Evolutionary conservation across 2,888 invertebrate species (phyloP), one percentile per base, ranked within the genome.

Genomic region (Euphydryas editha): DNA sequence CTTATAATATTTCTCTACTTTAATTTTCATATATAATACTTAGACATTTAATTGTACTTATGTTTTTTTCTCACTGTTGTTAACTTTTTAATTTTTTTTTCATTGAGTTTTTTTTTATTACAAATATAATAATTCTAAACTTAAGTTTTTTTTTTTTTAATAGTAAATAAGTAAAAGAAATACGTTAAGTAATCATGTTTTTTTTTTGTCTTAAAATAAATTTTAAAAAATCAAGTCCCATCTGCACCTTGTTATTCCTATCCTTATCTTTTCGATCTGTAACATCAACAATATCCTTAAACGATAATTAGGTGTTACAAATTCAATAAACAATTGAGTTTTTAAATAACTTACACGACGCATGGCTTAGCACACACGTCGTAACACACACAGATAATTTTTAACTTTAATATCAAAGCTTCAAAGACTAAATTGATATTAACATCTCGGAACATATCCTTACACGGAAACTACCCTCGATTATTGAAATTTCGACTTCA

Each of bases 301-400:
- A 49, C 21, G 57, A 57, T 63, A 63, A 63, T 47, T 49, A 55
- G 49, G 18, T 63, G 57, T 57, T 63, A 57, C 59, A 24, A 51
- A 13, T 15, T n/a, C 20, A 17, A 59, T 58, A 63, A 49, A 63
- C 58, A 63, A 63, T 58, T 59, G 47, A 63, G n/a, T 42, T 54
- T 63, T 63, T 49, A 63, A 63, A 42, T 49, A 49, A 17, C 55
- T 46, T 37, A n/a, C 36, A 17, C 30, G 17, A 30, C 30, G 8
- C 30, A 13, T 36, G 30, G 30, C 30, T 30, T 11, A n/a, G 30
- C 51, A 51, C 51, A 51, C 54, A 54, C 54, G 54, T 18, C 30
- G 54, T 36, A 4, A 54, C 36, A 36, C 30, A 10, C 10, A 11
- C 54, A 18, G n/a, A 17, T 10, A 11, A 54, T n/a, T 17, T 13